Conservation (phyloP, 2,113 vertebrate species). For the Mellivora capensis region DNA sequence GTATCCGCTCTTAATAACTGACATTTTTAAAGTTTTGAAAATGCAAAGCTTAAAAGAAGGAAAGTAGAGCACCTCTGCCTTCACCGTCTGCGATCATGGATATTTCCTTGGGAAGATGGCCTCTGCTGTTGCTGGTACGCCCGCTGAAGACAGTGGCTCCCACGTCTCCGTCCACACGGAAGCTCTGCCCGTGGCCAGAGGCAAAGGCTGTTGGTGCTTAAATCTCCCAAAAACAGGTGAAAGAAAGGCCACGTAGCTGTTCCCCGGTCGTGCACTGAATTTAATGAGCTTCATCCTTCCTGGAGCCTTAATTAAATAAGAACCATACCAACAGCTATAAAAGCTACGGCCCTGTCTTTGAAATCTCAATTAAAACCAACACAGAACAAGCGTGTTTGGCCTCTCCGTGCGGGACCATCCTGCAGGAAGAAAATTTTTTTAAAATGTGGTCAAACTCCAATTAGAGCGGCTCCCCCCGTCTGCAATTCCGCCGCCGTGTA, state of each 20-base stretch:
- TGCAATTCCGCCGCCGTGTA: not conserved
- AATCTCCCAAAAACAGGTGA: slow-evolving; percentile 14
- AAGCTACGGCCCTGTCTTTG: not conserved
- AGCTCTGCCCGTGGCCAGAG: not conserved
- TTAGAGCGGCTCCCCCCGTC: not conserved
- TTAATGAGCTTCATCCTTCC: slow-evolving; percentile 44
- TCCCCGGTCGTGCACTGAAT: accelerated
- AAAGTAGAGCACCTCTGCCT: accelerated
- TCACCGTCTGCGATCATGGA: accelerated
- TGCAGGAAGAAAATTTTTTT: not conserved
- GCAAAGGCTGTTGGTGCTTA: not conserved
- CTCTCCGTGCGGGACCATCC: not conserved
- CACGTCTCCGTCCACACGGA: accelerated
- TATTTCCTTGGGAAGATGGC: accelerated
- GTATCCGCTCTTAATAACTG: not conserved
- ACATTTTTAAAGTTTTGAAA: not conserved
- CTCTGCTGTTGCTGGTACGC: accelerated
- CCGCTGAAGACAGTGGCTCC: accelerated
- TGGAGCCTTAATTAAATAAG: slow-evolving; percentile 41
- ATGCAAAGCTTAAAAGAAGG: not conserved
- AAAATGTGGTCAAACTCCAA: not conserved
- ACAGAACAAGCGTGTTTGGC: not conserved
- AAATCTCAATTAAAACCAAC: slow-evolving; percentile 55
- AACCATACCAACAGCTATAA: slow-evolving; percentile 25
- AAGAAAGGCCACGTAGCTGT: not conserved